Evolutionary conservation across 2,888 invertebrate genomes (phyloP).

Genomic region (Dastarcus helophoroides): DNA sequence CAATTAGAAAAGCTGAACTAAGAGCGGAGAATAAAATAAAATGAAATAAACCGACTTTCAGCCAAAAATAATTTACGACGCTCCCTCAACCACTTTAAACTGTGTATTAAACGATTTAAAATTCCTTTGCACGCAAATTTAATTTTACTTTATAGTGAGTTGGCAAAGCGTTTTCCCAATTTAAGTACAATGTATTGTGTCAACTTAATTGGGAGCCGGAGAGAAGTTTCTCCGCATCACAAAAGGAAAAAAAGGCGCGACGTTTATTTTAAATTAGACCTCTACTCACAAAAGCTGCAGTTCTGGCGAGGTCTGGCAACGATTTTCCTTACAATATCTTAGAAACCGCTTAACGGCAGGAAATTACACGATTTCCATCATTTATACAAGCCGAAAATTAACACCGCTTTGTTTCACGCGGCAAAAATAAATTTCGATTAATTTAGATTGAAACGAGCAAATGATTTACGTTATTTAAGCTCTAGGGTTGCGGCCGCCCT

Average conservation of each 20-base stretch:
- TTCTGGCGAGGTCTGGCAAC: not conserved
- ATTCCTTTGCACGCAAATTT: conserved; percentile 22
- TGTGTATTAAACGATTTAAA: conserved; percentile 16
- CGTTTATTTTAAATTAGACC: conserved; percentile 3
- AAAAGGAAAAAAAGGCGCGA: conserved; percentile 4
- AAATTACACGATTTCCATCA: conserved; percentile 1
- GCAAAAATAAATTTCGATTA: too few relatives aligned
- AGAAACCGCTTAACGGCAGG: not conserved
- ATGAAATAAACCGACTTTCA: too few relatives aligned
- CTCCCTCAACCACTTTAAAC: too few relatives aligned
- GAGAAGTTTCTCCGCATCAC: conserved; percentile 7
- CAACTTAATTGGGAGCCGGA: conserved; percentile 17
- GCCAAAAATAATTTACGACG: too few relatives aligned
- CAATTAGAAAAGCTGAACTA: too few relatives aligned
- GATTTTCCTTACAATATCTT: not conserved
- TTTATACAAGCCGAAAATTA: conserved; percentile 2
- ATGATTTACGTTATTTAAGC: too few relatives aligned
- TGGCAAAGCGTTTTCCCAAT: conserved; percentile 19
- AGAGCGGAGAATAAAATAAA: too few relatives aligned
- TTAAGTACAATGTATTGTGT: conserved; percentile 20
- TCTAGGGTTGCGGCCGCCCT: too few relatives aligned
- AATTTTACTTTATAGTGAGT: conserved; percentile 21
- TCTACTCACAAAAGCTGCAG: not conserved
- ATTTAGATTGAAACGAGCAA: too few relatives aligned
- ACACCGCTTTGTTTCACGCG: too few relatives aligned